Evolutionary conservation across 2,797 vertebrate genomes (phyloP), one percentile per base, ranked within the genome.

Genomic region (Crenuchus spilurus): DNA sequence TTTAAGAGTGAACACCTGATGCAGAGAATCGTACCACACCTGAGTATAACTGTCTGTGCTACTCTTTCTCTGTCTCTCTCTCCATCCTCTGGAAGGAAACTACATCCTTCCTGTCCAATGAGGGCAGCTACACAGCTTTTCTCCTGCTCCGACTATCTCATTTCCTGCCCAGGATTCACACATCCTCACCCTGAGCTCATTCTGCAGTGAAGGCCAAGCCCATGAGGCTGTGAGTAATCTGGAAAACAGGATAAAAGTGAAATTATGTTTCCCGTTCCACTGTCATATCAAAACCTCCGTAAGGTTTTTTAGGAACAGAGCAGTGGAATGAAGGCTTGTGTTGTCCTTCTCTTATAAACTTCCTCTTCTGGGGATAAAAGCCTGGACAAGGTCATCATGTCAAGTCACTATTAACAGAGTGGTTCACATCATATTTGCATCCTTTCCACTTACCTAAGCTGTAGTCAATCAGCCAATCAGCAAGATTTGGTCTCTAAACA

Each of bases 141-240:
- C 80, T 80, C 65, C 18, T 84, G 20, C 49, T 67, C 46, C 2
- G 49, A 54, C 66, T 44, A 75, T 80, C 78, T 80, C 76, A 74
- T 80, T 82, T 83, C 84, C 82, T 79, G 78, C 6, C 1, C 26
- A 67, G 26, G 78, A 71, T 60, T 72, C 46, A 30, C 63, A 66
- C 74, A 70, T 75, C 69, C 68, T 70, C 58, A 33, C 62, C 37
- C 30, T 60, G 39, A 52, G 52, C 28, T 67, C 57, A 68, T 46
- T 70, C 24, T 26, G 30, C 28, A 49, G 51, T 30, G 28, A 60
- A 76, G 49, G 61, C 33, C 20, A 52, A 9, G n/a, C n/a, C n/a
- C n/a, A n/a, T n/a, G n/a, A 44, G 30, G 1, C 8, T 20, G 1
- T 20, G 31, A 18, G 14, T 20, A 1, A 46, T 31, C 9, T 44